Base-by-base conservation (phyloP, 2,113 vertebrate species). In the Rhabdornis inornatus region DNA sequence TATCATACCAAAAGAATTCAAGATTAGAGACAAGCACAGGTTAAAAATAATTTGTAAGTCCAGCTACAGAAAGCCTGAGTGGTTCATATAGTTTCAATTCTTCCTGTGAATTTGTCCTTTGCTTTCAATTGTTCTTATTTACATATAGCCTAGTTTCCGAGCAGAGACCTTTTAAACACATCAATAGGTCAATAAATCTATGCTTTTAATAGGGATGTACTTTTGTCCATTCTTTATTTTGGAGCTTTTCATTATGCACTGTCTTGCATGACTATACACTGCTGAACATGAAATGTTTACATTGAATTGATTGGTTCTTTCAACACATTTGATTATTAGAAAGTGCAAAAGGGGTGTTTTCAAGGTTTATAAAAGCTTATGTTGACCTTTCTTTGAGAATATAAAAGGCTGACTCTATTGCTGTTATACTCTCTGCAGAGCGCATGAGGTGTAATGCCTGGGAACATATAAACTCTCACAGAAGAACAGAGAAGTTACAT, bases 111-210 rank as follows among this genome's bases (percentile, higher is more conserved):
- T 91, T 94, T 93, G 63, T 95, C 94, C 80, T 97, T 96, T 97
- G 47, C 79, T 97, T 97, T 89, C 94, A 72, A 60, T 92, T 95
- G 87, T 70, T 92, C 92, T 92, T 97, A 95, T 96, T 98, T 98
- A 97, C 93, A 97, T 97, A 96, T 96, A 97, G 87, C 83, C 90
- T 96, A 84, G 86, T 97, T 97, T 97, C 96, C 92, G 71, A 96
- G 78, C 79, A 84, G 84, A 98, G 95, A 97, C 96, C 90, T 97
- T 97, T 97, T 90, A 97, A 97, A 92, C 49, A 47, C 96, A 97
- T 97, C 81, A 0, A 95, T 97, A 90, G 83, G 66, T 97, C 97
- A 96, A 98, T 98, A 97, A 97, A 98, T 97, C 95, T 64, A 97
- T 97, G 79, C 63, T 91, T 95, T 97, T 98, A 97, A 97, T 96